A percentile compares a stretch with the other conserved stretches of the same genome.
Conservation (phyloP, 2,113 vertebrate genomes). For the Sakesphorus luctuosus region DNA sequence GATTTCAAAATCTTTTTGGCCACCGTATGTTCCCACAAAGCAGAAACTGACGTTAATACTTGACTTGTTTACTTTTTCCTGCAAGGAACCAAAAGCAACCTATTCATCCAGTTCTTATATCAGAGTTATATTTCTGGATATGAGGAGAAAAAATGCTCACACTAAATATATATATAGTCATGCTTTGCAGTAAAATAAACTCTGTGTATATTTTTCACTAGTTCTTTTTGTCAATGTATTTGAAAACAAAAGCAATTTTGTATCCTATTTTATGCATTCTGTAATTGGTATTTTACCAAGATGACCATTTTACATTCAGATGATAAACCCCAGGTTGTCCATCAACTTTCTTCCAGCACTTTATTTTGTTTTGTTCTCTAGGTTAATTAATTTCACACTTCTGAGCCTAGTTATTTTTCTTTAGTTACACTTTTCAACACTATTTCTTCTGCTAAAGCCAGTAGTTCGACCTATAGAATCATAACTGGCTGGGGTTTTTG, state of each 20-base stretch:
- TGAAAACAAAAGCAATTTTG: neutral
- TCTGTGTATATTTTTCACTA: neutral
- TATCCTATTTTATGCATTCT: neutral
- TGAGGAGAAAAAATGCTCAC: neutral
- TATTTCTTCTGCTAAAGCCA: neutral
- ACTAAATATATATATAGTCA: neutral
- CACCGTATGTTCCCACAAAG: neutral
- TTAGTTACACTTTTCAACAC: neutral
- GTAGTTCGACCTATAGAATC: neutral
- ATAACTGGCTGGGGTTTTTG: neutral
- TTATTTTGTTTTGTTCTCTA: neutral
- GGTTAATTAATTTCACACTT: neutral
- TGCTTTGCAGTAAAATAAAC: neutral
- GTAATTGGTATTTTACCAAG: neutral
- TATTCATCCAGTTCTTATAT: neutral
- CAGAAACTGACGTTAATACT: slow-evolving; percentile 1
- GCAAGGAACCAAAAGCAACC: neutral
- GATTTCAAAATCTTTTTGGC: neutral
- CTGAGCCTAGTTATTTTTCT: neutral
- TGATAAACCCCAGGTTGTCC: neutral
- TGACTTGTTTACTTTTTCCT: neutral
- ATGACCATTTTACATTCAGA: neutral
- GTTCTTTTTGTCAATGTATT: neutral
- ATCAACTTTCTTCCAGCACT: neutral
- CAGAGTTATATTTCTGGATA: neutral